These are phyloP conservation scores for Watsonalla cultraria DNA, from an alignment of 2,888 invertebrate species.

Conservation along the genomic window DNA sequence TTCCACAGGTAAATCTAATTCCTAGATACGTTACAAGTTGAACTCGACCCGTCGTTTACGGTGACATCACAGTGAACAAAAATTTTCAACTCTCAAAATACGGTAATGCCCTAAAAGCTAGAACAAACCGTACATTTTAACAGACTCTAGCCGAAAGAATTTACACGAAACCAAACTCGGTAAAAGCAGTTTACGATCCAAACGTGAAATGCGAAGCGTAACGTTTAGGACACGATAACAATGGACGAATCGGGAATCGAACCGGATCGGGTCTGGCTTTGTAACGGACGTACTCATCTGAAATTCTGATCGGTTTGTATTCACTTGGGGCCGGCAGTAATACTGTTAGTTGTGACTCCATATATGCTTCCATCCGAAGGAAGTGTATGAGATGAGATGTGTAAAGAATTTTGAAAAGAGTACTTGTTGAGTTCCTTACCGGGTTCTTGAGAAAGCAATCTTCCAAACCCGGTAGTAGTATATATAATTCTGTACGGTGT, in stretches of 20 bases:
- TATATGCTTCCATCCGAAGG: background rate
- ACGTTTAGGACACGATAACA: constrained; percentile 26
- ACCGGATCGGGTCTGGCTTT: constrained; percentile 8
- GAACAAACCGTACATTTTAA: constrained; percentile 2
- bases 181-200: background rate
- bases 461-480: too few species aligned
- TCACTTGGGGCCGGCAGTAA: constrained; percentile 10
- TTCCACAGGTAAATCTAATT: too few species aligned
- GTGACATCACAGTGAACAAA: too few species aligned
- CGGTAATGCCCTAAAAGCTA: constrained; percentile 4
- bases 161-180: constrained; percentile 8
- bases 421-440: too few species aligned
- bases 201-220: constrained; percentile 3
- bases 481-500: too few species aligned
- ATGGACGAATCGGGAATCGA: constrained; percentile 18
- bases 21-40: too few species aligned
- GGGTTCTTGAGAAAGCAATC: too few species aligned
- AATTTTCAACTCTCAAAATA: too few species aligned
- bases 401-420: too few species aligned
- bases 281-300: constrained; percentile 30
- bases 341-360: constrained; percentile 2
- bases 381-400: too few species aligned
- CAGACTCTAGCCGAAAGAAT: constrained; percentile 5
- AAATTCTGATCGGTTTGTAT: constrained; percentile 27
- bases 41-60: too few species aligned